These are phyloP conservation scores for Caloenas nicobarica DNA, from an alignment of 2,113 vertebrate species.

Conservation along the genomic window DNA sequence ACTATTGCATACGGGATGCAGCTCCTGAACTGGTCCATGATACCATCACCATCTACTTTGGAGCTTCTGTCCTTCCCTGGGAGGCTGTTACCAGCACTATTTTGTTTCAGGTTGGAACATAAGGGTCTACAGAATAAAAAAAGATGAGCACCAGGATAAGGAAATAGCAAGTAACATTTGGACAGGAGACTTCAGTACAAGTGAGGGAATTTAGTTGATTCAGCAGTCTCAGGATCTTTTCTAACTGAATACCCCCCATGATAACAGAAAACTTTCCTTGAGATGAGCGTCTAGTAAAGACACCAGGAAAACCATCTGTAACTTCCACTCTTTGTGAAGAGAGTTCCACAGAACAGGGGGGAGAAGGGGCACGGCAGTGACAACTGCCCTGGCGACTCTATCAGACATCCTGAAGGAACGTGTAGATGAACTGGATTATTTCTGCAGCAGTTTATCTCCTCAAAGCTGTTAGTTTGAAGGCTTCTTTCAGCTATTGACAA, in stretches of 20 bases:
- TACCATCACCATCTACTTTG: background rate
- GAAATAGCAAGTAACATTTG: background rate
- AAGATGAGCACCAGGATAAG: fast-evolving
- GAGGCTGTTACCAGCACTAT: background rate
- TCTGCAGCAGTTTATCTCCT: background rate
- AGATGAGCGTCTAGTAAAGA: background rate
- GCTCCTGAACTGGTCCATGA: background rate
- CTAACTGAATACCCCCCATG: background rate
- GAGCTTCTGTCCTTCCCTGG: background rate
- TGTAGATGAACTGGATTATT: background rate
- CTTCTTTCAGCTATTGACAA: background rate
- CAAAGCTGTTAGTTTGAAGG: background rate
- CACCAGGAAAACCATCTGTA: background rate
- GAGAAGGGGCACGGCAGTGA: background rate
- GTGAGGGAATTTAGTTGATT: background rate
- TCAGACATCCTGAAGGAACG: background rate
- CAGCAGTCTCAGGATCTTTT: background rate
- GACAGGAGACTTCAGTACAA: background rate
- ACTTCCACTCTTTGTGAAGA: background rate
- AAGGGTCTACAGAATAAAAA: background rate
- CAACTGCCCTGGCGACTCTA: background rate
- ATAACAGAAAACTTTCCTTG: background rate
- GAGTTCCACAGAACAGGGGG: background rate
- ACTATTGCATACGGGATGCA: too few species aligned
- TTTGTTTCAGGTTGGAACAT: background rate